phyloP scores from a whole-genome alignment of 2,888 invertebrate genomes.

The Nephrocerus scutellatus region DNA sequence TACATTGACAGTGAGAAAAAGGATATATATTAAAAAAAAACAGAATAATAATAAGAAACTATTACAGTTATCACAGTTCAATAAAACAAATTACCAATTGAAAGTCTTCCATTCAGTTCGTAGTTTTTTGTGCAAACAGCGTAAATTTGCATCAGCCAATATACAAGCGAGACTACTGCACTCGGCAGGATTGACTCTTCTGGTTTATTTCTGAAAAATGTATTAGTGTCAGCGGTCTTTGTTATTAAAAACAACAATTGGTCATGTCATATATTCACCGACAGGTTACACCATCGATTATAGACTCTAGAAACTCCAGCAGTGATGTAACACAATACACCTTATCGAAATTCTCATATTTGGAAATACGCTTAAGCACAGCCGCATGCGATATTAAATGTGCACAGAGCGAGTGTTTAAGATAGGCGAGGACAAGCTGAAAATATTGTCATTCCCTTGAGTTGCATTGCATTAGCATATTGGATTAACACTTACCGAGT shows the following conservation, averaged over 20 bases:
- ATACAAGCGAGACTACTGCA: conserved; percentile 71
- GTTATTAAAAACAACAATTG: conserved; percentile 53
- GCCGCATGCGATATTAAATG: conserved; percentile 88
- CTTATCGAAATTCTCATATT: conserved; percentile 80
- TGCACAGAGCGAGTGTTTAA: conserved; percentile 84
- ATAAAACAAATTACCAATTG: conserved; percentile 16
- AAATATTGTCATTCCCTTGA: no score
- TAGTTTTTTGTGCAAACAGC: conserved; percentile 35
- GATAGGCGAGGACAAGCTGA: conserved; percentile 79
- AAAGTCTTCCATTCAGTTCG: conserved; percentile 36
- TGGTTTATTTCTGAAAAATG: conserved; percentile 68
- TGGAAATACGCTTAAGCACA: conserved; percentile 78
- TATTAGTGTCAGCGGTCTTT: not conserved
- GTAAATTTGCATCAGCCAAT: conserved; percentile 76
- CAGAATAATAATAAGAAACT: not conserved
- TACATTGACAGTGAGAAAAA: conserved; percentile 1
- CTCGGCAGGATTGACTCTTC: conserved; percentile 81
- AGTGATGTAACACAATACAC: conserved; percentile 82
- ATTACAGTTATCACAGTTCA: not conserved
- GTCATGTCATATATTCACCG: no score
- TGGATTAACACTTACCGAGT: conserved; percentile 47
- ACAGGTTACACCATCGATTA: conserved; percentile 54
- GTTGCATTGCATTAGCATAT: not conserved
- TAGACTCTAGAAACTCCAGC: conserved; percentile 74
- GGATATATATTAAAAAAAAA: not conserved